phyloP scores from a whole-genome alignment of 2,797 vertebrate genomes.

The Eleutherodactylus coqui region DNA sequence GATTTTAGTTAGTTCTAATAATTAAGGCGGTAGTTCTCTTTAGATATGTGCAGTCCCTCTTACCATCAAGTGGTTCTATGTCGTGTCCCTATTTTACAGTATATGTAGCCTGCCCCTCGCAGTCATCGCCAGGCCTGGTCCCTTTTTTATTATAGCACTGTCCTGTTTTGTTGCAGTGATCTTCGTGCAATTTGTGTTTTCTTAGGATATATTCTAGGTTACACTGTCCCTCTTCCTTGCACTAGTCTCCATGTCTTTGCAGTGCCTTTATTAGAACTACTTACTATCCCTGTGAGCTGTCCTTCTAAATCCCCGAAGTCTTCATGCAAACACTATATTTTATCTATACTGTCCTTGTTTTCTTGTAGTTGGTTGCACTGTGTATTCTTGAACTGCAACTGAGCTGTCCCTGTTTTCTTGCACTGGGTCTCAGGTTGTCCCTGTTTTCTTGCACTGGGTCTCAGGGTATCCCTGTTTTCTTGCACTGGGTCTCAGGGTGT shows the following conservation, averaged over 20 bases:
- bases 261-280: not conserved
- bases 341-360: not conserved
- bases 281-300: not conserved
- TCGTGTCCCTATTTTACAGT: no score
- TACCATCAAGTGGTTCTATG: no score
- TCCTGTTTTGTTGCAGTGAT: no score
- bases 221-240: not conserved
- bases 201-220: no score
- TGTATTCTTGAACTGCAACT: no score
- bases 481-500: not conserved
- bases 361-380: not conserved
- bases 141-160: no score
- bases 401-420: not conserved
- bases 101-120: no score
- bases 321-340: not conserved
- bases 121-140: not conserved
- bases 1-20: no score
- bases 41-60: no score
- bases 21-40: no score
- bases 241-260: not conserved
- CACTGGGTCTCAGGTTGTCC: not conserved
- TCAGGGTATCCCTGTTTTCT: not conserved
- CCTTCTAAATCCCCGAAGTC: not conserved
- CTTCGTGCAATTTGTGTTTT: no score
- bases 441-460: not conserved